A percentile compares a stretch with the other conserved stretches of the same genome.
Conservation (phyloP, 2,888 invertebrate genomes). For the Darwinula stevensoni region DNA sequence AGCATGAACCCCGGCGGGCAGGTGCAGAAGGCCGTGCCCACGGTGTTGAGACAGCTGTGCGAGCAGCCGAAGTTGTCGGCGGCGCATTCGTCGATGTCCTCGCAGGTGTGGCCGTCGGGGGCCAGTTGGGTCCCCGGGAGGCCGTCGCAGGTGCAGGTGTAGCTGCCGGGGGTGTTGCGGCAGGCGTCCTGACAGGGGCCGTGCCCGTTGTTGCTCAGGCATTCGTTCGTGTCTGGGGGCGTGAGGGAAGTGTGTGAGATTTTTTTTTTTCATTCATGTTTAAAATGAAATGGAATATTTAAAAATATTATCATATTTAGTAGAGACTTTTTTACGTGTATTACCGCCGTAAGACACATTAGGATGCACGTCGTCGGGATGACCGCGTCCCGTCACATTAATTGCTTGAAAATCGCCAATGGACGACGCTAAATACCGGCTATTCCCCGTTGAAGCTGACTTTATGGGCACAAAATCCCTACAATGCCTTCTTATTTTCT, state of each 20-base stretch:
- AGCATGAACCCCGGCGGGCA: slow-evolving; percentile 23
- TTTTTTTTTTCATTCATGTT: too few species aligned
- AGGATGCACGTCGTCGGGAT: too few species aligned
- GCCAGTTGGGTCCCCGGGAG: slow-evolving; percentile 26
- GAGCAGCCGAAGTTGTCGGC: slow-evolving; percentile 18
- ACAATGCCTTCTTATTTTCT: too few species aligned
- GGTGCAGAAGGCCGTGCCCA: slow-evolving; percentile 19
- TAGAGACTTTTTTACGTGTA: too few species aligned
- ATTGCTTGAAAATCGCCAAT: too few species aligned
- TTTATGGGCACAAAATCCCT: too few species aligned
- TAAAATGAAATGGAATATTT: too few species aligned
- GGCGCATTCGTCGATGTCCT: slow-evolving; percentile 18
- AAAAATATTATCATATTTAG: too few species aligned
- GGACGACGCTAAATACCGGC: too few species aligned
- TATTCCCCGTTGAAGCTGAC: too few species aligned
- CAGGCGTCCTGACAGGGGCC: slow-evolving; percentile 33
- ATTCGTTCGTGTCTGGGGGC: slow-evolving; percentile 26
- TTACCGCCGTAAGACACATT: too few species aligned
- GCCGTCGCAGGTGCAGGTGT: slow-evolving; percentile 25
- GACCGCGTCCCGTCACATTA: too few species aligned
- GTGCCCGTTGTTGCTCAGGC: slow-evolving; percentile 27
- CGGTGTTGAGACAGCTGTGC: slow-evolving; percentile 12
- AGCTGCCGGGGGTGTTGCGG: slow-evolving; percentile 25
- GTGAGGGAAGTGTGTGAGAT: slow-evolving; percentile 12
- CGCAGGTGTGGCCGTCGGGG: slow-evolving; percentile 25